A percentile compares a stretch with the other conserved stretches of the same genome.
Conservation (phyloP, 2,888 invertebrate genomes). For the Hypselothyrea guttata region DNA sequence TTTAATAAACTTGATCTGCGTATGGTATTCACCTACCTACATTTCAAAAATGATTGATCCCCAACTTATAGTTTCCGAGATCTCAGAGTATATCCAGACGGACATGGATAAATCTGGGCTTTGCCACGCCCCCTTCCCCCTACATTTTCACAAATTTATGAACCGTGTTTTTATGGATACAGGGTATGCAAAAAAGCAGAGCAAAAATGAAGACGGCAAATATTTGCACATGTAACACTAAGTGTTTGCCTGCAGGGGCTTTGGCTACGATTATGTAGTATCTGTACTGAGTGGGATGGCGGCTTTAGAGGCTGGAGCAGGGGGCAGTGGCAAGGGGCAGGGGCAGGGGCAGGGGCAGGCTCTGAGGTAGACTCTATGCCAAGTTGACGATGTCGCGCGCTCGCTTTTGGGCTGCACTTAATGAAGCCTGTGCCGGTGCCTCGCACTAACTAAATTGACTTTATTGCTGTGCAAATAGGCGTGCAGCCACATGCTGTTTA, state of each 20-base stretch:
- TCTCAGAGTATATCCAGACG: too few species aligned
- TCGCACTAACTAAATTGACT: slow-evolving; percentile 72
- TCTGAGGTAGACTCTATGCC: slow-evolving; percentile 3
- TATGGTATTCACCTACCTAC: too few species aligned
- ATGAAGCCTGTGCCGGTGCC: slow-evolving; percentile 59
- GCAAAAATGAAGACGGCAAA: slow-evolving; percentile 42
- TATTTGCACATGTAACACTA: slow-evolving; percentile 50
- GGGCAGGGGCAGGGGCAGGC: slow-evolving; percentile 1
- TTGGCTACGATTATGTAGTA: slow-evolving; percentile 3
- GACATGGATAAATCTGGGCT: too few species aligned
- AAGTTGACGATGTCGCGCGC: slow-evolving; percentile 59
- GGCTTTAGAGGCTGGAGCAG: too few species aligned
- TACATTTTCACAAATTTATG: too few species aligned
- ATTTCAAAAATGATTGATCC: too few species aligned
- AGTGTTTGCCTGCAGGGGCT: slow-evolving; percentile 41
- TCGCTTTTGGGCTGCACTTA: slow-evolving; percentile 64
- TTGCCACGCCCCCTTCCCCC: too few species aligned
- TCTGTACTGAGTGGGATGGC: too few species aligned
- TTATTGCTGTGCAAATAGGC: slow-evolving; percentile 76
- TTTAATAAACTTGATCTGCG: too few species aligned
- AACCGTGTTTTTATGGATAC: too few species aligned
- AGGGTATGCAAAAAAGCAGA: not conserved
- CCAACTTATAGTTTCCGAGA: too few species aligned
- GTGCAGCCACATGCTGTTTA: slow-evolving; percentile 29
- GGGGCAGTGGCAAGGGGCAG: too few species aligned